Conservation (phyloP, 1,140 invertebrate genomes). For the Bombus difficillimus region DNA sequence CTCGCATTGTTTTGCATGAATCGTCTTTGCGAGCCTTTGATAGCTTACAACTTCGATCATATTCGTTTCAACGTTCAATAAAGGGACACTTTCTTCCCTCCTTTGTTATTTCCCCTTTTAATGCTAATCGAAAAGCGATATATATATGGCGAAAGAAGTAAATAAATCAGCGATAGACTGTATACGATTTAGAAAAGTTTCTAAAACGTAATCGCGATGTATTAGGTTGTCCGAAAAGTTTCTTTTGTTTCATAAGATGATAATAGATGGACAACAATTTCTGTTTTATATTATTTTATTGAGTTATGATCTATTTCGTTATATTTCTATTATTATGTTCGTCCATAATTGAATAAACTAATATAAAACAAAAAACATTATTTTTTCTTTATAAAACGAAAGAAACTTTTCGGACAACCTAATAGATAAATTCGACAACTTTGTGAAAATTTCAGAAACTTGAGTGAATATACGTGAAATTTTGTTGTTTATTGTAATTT, state of each 20-base stretch:
- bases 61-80: background rate
- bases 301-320: too few species aligned
- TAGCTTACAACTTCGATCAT: background rate
- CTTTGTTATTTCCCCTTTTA: too few species aligned
- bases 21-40: background rate
- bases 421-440: background rate
- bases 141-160: background rate
- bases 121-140: too few species aligned
- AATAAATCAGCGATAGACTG: background rate
- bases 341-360: too few species aligned
- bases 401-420: too few species aligned
- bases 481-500: background rate
- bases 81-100: background rate
- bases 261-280: too few species aligned
- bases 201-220: background rate
- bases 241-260: too few species aligned
- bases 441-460: background rate
- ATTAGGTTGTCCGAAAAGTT: too few species aligned
- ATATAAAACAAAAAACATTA: too few species aligned
- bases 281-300: too few species aligned
- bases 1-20: conserved; percentile 31
- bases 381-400: too few species aligned
- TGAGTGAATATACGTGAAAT: background rate
- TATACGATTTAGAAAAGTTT: background rate
- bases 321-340: too few species aligned